Base-by-base conservation (phyloP, 2,113 vertebrate genomes). In the Ancistrus triradiatus region DNA sequence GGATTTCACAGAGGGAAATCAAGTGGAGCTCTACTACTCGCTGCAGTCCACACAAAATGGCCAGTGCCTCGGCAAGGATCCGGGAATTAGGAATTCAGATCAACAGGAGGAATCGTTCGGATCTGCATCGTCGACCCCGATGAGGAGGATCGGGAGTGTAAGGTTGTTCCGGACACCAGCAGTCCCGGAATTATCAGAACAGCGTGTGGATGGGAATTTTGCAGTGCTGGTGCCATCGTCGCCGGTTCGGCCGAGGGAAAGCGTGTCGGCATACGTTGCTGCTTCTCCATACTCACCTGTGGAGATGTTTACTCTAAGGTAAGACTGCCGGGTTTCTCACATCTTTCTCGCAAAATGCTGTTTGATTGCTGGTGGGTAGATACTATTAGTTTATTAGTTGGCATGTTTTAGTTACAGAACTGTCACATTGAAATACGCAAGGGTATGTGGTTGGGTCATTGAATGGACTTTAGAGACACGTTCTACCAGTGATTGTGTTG, bases 251-350 rank as follows among this genome's bases (percentile, higher is more conserved):
- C 93, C 90, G 58, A 92, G 94, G 53, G 93, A 95, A 28, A 88
- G 93, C 0, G 83, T 95, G 57, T 95, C 87, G 0, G 87, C 90
- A 11, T 90, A 83, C 2, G 84, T 99, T 76, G 87, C 87, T 0
- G 52, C 91, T 2, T 79, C 90, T 9, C 87, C 87, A 62, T 91
- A 89, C 42, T 91, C 93, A 43, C 89, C 91, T 0, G 88, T 93
- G 82, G 93, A 95, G 61, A 86, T 89, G 74, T 99, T 99, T 81
- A 84, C 91, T 4, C 85, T 99, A 70, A 95, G 95, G 96, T 99
- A 87, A 44, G 66, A 62, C 66, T 1, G 55, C 27, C 0, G 10
- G 4, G 3, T 28, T 62, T 33, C 5, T 15, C 7, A n/a, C n/a
- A n/a, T n/a, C n/a, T n/a, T n/a, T n/a, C n/a, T n/a, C n/a, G n/a